Conservation (phyloP, 2,797 vertebrate species). For the Galagoides demidoff region DNA sequence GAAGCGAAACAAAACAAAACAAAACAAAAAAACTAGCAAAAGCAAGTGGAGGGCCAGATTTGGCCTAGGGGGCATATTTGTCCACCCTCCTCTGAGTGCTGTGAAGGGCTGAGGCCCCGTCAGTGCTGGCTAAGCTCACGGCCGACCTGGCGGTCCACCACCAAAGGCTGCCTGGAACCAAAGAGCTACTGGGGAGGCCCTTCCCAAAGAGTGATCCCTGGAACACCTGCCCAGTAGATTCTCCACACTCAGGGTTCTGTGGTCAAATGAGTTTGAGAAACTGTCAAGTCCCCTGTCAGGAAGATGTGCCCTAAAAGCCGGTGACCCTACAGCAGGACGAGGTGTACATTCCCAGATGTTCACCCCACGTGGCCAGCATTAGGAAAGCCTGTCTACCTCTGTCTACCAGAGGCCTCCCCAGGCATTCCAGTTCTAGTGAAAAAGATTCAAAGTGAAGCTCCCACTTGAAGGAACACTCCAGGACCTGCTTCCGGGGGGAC, state of each 20-base stretch:
- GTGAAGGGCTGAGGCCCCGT: not conserved
- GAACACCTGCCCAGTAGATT: not conserved
- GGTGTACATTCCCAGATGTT: not conserved
- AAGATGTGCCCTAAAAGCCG: rapidly evolving
- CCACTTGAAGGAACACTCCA: not conserved
- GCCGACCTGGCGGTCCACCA: no score
- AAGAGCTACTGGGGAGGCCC: not conserved
- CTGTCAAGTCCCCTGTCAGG: not conserved
- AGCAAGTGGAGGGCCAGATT: not conserved
- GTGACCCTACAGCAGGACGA: not conserved
- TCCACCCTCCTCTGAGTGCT: not conserved
- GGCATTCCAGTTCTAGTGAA: not conserved
- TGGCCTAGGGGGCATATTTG: not conserved
- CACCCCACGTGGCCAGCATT: not conserved
- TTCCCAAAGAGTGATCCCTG: not conserved
- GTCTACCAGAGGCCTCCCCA: no score
- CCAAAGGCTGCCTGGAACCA: not conserved
- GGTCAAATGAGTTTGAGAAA: not conserved
- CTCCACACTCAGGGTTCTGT: not conserved
- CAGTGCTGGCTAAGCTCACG: not conserved
- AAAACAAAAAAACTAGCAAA: not conserved
- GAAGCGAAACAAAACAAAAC: no score
- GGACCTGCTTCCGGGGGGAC: not conserved
- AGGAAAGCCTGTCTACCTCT: not conserved
- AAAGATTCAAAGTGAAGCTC: not conserved